Conservation (phyloP, 2,888 invertebrate species). For the Arenicola marina region DNA sequence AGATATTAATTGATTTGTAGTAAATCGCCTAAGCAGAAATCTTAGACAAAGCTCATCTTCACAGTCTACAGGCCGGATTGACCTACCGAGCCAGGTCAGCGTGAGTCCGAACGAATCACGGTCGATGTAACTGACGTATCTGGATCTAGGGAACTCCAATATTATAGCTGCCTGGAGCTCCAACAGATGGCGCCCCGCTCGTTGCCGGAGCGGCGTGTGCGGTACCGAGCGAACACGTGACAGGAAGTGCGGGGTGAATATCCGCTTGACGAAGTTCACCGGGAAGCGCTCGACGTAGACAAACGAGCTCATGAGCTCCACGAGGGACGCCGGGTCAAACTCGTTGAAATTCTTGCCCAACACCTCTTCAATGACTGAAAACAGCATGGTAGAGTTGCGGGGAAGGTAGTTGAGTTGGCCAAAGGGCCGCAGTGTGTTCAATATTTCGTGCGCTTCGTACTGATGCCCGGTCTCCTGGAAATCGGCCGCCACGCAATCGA, state of each 20-base stretch:
- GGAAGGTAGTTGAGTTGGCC: slow-evolving; percentile 70
- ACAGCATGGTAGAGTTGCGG: slow-evolving; percentile 65
- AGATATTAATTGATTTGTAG: too few relatives aligned
- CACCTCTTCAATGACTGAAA: slow-evolving; percentile 66
- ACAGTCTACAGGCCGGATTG: too few relatives aligned
- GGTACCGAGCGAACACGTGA: slow-evolving; percentile 62
- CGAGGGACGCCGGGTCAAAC: slow-evolving; percentile 67
- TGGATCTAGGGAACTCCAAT: slow-evolving; percentile 63
- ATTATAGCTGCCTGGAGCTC: slow-evolving; percentile 71
- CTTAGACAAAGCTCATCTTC: too few relatives aligned
- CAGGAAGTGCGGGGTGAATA: slow-evolving; percentile 70
- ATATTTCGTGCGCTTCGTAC: slow-evolving; percentile 66
- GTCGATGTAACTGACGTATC: slow-evolving; percentile 13
- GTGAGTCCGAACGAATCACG: slow-evolving; percentile 21
- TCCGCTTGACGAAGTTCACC: slow-evolving; percentile 66
- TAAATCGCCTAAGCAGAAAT: too few relatives aligned
- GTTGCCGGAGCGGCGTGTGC: slow-evolving; percentile 42
- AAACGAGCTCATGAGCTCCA: slow-evolving; percentile 70
- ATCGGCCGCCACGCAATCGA: slow-evolving; percentile 68
- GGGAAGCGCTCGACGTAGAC: slow-evolving; percentile 71
- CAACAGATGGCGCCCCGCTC: slow-evolving; percentile 65
- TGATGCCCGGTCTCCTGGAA: slow-evolving; percentile 64
- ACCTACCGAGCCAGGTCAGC: slow-evolving; percentile 27
- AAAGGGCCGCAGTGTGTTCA: slow-evolving; percentile 68
- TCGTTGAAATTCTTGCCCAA: slow-evolving; percentile 67